Evolutionary conservation across 2,888 invertebrate genomes (phyloP), one percentile per base, ranked within the genome.

Genomic region (Globia sparganii): DNA sequence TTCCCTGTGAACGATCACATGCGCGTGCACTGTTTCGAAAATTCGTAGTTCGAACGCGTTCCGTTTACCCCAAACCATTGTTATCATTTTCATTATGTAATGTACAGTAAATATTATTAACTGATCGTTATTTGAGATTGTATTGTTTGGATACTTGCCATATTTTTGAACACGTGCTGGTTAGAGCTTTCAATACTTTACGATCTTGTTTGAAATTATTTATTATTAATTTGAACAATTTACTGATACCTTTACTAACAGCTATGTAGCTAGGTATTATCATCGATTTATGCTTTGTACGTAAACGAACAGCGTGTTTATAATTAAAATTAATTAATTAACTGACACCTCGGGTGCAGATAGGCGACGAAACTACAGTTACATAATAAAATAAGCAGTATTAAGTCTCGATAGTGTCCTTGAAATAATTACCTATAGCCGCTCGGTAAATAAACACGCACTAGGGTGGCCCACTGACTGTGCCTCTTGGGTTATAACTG

Each of bases 11-110:
- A 78, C 78, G 77, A 80, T 85, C 82, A 71, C 34, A 85, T 91
- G 91, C 91, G 91, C 90, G 78, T 90, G 90, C 90, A 89, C 88
- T 89, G 87, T 88, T 89, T 25, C 34, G 28, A 56, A 72, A 25
- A 53, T 25, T 72, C 31, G 37, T 40, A 59, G 3, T 76, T 84
- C 71, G 58, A 62, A 76, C 80, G 79, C 77, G 76, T 82, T 84
- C 68, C 67, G 69, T 87, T 83, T 77, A 72, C 88, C 88, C 81
- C 72, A 70, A 77, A 77, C 77, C 65, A 70, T 79, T 81, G 88
- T 78, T 88, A 84, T 88, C 79, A 78, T 31, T 83, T 88, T 83
- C 79, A 85, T 88, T 85, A 88, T 71, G 73, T 80, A 72, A 86
- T 70, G 49, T 67, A 56, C 65, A 56, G 71, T 68, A 58, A 75